Conservation (phyloP, 2,113 vertebrate genomes). For the Erythrocercus mccallii region DNA sequence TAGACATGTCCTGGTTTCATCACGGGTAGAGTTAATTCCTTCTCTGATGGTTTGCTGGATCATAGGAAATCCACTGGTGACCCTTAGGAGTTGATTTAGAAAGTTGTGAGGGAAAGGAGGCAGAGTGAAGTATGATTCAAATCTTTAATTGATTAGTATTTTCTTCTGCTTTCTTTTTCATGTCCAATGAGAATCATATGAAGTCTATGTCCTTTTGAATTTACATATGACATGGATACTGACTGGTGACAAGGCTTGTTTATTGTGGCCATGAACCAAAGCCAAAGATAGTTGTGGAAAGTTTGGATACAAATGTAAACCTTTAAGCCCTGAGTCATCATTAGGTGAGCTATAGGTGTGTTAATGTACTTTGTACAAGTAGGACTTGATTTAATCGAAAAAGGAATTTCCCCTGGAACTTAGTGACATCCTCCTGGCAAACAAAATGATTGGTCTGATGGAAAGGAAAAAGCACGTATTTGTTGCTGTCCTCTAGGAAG, state of each 20-base stretch:
- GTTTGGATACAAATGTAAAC: background rate
- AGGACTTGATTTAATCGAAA: background rate
- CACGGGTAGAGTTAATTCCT: background rate
- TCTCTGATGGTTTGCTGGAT: background rate
- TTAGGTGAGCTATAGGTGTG: background rate
- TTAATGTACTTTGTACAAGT: background rate
- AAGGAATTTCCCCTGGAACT: background rate
- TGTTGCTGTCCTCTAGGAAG: background rate
- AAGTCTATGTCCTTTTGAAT: background rate
- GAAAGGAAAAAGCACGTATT: background rate
- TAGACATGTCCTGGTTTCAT: background rate
- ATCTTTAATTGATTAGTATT: background rate
- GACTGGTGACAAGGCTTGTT: background rate
- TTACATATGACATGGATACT: background rate
- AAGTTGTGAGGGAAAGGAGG: background rate
- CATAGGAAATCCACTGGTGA: background rate
- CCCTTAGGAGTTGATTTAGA: background rate
- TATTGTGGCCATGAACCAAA: background rate
- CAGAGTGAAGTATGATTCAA: background rate
- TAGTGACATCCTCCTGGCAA: background rate
- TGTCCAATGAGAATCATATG: background rate
- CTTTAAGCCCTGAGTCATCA: background rate
- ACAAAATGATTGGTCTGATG: background rate
- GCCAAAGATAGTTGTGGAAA: background rate
- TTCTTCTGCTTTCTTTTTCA: background rate